These are phyloP conservation scores for Drosophila conformis DNA, from an alignment of 2,888 invertebrate species.

Conservation along the genomic window DNA sequence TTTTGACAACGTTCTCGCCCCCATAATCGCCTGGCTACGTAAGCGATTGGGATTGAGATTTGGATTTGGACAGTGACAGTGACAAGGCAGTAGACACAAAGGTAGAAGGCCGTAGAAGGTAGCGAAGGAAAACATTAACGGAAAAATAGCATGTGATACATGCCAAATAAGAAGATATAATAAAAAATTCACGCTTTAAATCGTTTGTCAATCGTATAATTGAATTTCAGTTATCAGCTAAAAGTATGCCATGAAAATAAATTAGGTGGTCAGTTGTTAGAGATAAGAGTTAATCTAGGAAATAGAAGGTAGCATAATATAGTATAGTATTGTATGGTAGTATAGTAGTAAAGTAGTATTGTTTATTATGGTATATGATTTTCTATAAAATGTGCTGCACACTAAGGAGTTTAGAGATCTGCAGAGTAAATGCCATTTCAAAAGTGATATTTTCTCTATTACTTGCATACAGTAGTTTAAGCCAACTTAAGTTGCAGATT, in stretches of 20 bases:
- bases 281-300: background rate
- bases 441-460: background rate
- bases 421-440: background rate
- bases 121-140: background rate
- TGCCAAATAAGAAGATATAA: background rate
- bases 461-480: background rate
- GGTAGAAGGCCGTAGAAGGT: slow-evolving; percentile 16
- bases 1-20: slow-evolving; percentile 29
- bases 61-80: slow-evolving; percentile 12
- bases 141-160: background rate
- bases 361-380: background rate
- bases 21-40: slow-evolving; percentile 4
- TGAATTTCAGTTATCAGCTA: background rate
- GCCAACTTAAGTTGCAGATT: background rate
- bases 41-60: slow-evolving; percentile 25
- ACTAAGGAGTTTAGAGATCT: background rate
- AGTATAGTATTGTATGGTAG: background rate
- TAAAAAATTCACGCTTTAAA: background rate
- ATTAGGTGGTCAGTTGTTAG: background rate
- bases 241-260: slow-evolving; percentile 14
- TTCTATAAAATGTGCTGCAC: background rate
- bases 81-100: slow-evolving; percentile 24
- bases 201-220: background rate
- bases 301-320: background rate
- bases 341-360: background rate